Base-by-base conservation (phyloP, 2,113 vertebrate genomes). In the Chinchilla lanigera region DNA sequence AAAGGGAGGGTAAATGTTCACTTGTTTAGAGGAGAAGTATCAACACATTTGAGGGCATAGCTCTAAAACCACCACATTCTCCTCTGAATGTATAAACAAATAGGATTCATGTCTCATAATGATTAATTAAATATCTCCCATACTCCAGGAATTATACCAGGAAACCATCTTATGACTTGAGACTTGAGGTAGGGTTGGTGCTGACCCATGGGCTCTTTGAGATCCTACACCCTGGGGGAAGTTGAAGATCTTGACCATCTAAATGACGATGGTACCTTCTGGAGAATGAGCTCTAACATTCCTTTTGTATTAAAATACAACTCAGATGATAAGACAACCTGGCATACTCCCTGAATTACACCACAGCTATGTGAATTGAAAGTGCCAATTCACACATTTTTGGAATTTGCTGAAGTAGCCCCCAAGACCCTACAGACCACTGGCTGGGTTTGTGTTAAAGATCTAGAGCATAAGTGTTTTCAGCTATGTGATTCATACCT, bases 151-250 rank as follows among this genome's bases (percentile, higher is more conserved):
- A 50, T 60, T 26, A 58, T 4, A 77, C 50, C 9, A 47, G 50
- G 44, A 78, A 54, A 33, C 22, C 44, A 10, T n/a, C 28, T 35
- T 20, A 47, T 30, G 19, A 13, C 22, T 58, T 78, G 47, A 24
- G 14, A 17, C 17, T 58, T 86, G 30, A 22, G 1, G 0, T 8
- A 35, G n/a, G 52, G 0, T 3, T 7, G 9, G 44, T 17, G 4
- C 33, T 47, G 22, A 78, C 47, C 47, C 47, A 50, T 50, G 5
- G 47, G 47, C 5, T 50, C 5, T 50, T 50, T 50, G 47, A 50
- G 47, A 50, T 50, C 47, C 9, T 50, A 50, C 5, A 50, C 5
- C 47, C 47, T 50, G 47, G 47, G 47, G 47, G 47, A 50, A 50
- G 47, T 50, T 50, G 47, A 50, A 50, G 47, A 50, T 50, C 47